Base-by-base conservation (phyloP, 2,113 vertebrate species). In the Eubucco bourcierii region DNA sequence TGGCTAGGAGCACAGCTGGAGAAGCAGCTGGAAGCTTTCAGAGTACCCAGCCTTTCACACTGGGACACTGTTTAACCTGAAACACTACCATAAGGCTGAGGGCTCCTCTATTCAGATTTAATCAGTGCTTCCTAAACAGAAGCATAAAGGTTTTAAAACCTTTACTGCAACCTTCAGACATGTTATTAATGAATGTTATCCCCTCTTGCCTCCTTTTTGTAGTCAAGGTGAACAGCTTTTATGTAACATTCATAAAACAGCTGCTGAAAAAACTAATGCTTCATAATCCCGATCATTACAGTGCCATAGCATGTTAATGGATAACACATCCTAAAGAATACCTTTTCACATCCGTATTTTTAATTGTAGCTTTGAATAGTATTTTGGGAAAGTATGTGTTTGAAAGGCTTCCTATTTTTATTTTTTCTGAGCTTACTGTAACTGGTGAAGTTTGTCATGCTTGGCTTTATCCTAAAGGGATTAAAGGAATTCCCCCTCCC, bases 141-240 rank as follows among this genome's bases (percentile, higher is more conserved):
- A 80, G 41, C 63, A 65, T n/a, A 72, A 75, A 64, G 10, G 58
- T 83, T 91, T 65, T 74, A 64, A 91, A 94, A 53, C 52, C n/a
- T 78, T 91, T 86, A 53, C 47, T 41, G 37, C 27, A 65, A 58
- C 77, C 53, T 80, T 90, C 66, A 88, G 70, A 34, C 33, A 56
- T 7, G 10, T 75, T 86, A 75, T 50, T 78, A 78, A 78, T 72
- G 23, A 65, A 80, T 39, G 39, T 78, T 81, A 90, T 88, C 33
- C 33, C 61, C 31, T 83, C 25, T 80, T 84, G 18, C 10, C 37
- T 91, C 60, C 33, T 60, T 77, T 88, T 66, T 60, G 34, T 64
- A 46, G 46, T 37, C 65, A 95, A 89, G 66, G 85, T 93, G 82
- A 96, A 91, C 31, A 47, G 86, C 65, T 94, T 86, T 90, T 93